These are phyloP conservation scores for Oreochromis tanganicae DNA, from an alignment of 2,113 vertebrate genomes.

Conservation along the genomic window DNA sequence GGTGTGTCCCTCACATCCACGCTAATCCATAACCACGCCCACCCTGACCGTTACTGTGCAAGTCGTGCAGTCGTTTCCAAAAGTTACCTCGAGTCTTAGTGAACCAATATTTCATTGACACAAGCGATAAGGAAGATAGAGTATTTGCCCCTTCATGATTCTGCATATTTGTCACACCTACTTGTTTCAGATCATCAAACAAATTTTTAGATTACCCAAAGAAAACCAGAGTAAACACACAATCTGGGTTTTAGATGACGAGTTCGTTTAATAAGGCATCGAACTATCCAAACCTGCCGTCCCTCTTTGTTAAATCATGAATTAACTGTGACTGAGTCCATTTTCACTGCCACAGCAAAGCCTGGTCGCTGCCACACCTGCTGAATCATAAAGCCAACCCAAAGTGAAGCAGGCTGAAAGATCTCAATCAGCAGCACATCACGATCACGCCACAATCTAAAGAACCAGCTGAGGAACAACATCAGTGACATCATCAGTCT, in stretches of 20 bases:
- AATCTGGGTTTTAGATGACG: background rate
- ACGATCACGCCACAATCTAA: background rate
- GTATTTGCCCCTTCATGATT: background rate
- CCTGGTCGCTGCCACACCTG: background rate
- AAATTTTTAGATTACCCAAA: background rate
- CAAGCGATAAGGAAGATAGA: background rate
- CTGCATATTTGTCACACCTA: background rate
- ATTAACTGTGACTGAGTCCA: background rate
- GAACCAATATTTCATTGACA: background rate
- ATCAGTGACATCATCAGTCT: background rate
- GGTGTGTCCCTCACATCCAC: background rate
- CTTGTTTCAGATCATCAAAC: background rate
- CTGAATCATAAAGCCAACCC: background rate
- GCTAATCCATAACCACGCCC: background rate
- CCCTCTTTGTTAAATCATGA: background rate
- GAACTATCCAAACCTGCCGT: fast-evolving
- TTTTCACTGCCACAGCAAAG: background rate
- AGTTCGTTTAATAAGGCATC: fast-evolving
- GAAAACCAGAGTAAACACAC: background rate
- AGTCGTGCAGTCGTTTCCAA: background rate
- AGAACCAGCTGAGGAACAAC: background rate
- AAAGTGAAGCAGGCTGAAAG: background rate
- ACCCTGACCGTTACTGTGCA: background rate
- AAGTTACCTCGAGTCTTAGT: background rate
- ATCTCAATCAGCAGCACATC: background rate